Percentiles rank a stretch among this genome's conserved stretches.
These are phyloP conservation scores for Xestoiulus laeticollis DNA, from an alignment of 2,888 invertebrate species.

Conservation along the genomic window DNA sequence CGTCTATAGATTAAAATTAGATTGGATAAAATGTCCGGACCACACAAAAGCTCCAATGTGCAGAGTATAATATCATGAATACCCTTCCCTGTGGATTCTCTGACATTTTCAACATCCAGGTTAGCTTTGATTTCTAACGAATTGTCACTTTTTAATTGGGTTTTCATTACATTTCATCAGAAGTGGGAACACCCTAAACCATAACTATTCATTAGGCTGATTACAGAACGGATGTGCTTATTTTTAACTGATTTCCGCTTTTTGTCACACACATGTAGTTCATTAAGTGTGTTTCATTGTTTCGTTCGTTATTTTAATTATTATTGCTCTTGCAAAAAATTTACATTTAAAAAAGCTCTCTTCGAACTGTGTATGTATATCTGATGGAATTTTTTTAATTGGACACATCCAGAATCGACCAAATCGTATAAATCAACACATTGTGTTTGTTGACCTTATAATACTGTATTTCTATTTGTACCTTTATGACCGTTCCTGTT, in stretches of 20 bases:
- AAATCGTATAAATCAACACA: background rate
- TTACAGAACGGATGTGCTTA: background rate
- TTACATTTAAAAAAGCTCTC: background rate
- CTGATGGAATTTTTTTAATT: constrained; percentile 12
- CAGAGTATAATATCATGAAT: background rate
- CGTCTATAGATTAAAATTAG: background rate
- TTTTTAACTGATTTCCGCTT: constrained; percentile 30
- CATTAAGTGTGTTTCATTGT: background rate
- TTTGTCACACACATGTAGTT: constrained; percentile 11
- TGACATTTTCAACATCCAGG: background rate
- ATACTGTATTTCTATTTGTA: background rate
- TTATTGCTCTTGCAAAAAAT: background rate
- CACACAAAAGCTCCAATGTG: background rate
- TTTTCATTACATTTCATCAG: constrained; percentile 2
- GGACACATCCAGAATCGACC: background rate
- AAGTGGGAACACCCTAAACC: constrained; percentile 1
- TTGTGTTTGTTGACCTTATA: background rate
- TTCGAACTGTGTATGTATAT: background rate
- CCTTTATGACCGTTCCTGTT: background rate
- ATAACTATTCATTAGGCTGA: constrained; percentile 39
- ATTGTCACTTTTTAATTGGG: constrained; percentile 1
- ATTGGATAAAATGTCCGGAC: background rate
- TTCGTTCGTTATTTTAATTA: background rate
- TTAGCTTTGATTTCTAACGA: background rate
- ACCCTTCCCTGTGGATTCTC: background rate